Percentiles rank a stretch among this genome's conserved stretches.
These are phyloP conservation scores for Eurytoma adleriae DNA, from an alignment of 2,888 invertebrate species.

Conservation along the genomic window DNA sequence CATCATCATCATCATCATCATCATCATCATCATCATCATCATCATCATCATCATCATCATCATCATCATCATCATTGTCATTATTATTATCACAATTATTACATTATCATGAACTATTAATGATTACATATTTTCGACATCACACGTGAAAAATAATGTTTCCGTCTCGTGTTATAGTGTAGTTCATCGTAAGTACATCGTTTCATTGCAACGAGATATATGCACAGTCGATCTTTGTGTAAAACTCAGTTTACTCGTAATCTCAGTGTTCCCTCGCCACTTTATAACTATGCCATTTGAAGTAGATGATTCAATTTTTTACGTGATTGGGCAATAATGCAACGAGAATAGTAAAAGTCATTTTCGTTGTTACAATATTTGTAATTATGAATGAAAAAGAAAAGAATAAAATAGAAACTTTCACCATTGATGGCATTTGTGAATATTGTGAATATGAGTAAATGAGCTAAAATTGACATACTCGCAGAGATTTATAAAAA, in stretches of 20 bases:
- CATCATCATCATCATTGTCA: slow-evolving; percentile 22
- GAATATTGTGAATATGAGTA: slow-evolving; percentile 52
- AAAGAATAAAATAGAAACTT: slow-evolving; percentile 16
- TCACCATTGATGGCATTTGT: slow-evolving; percentile 40
- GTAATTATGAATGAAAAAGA: slow-evolving; percentile 35
- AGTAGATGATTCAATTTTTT: slow-evolving; percentile 55
- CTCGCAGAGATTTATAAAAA: slow-evolving; percentile 69
- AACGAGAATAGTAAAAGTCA: slow-evolving; percentile 24
- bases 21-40: slow-evolving; percentile 21
- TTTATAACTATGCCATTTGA: slow-evolving; percentile 60
- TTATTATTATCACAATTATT: slow-evolving; percentile 33
- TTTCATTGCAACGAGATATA: slow-evolving; percentile 55
- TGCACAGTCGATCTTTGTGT: slow-evolving; percentile 60
- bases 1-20: slow-evolving; percentile 47
- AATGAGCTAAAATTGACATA: slow-evolving; percentile 49
- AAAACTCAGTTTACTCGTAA: slow-evolving; percentile 63
- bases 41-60: slow-evolving; percentile 25
- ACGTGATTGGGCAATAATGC: slow-evolving; percentile 44
- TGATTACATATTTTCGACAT: not conserved
- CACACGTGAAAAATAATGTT: slow-evolving; percentile 17
- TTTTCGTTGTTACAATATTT: slow-evolving; percentile 39
- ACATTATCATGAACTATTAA: slow-evolving; percentile 5
- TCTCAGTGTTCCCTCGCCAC: slow-evolving; percentile 64
- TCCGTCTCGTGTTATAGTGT: slow-evolving; percentile 35
- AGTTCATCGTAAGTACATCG: slow-evolving; percentile 49